Percentiles rank a stretch among this genome's conserved stretches.
phyloP scores from a whole-genome alignment of 2,797 vertebrate genomes.

The Netta rufina region DNA sequence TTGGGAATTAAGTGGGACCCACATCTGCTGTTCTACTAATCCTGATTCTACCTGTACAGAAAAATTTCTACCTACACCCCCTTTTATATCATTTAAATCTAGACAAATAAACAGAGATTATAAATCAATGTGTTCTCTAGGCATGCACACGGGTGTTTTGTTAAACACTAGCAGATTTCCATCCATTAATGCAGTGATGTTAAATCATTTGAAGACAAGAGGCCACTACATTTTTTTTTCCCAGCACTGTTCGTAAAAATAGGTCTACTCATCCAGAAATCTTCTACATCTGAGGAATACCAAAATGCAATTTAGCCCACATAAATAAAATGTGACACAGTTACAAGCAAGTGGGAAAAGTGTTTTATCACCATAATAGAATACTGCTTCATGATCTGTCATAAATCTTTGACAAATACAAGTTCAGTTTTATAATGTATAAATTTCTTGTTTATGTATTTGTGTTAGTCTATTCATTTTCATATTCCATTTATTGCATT shows the following conservation, averaged over 20 bases:
- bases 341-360: not conserved
- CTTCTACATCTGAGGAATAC: not conserved
- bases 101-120: slow-evolving; percentile 19
- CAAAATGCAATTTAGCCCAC: not conserved
- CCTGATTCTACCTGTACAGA: not conserved
- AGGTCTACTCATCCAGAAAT: slow-evolving; percentile 19
- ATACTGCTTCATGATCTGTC: not conserved
- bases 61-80: not conserved
- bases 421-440: not conserved
- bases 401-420: not conserved
- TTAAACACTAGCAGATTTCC: slow-evolving; percentile 18
- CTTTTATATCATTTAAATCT: not conserved
- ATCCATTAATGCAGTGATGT: not conserved
- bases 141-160: slow-evolving; percentile 19
- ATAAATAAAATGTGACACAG: not conserved
- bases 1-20: not conserved
- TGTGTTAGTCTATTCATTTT: not conserved
- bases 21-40: not conserved
- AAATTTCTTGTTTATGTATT: not conserved
- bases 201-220: slow-evolving; percentile 36
- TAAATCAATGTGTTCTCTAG: not conserved
- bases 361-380: not conserved
- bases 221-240: not conserved
- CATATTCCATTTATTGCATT: not conserved
- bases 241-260: not conserved